Evolutionary conservation across 2,113 vertebrate species (phyloP), one percentile per base, ranked within the genome.

Genomic region (Cyanoderma ruficeps): DNA sequence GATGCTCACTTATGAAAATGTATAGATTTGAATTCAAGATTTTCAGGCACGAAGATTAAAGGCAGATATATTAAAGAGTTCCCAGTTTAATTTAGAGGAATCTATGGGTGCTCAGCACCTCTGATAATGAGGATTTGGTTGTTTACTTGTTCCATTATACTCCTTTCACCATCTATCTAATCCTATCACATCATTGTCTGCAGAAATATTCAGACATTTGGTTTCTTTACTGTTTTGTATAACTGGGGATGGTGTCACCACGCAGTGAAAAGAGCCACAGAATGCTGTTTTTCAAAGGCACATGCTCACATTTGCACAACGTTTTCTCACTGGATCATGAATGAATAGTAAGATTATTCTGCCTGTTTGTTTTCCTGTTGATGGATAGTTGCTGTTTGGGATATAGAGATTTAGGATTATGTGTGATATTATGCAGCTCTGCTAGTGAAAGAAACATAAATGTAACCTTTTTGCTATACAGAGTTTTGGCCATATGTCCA

Each of bases 341-440:
- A 94, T 87, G 76, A 96, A 96, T 81, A 92, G 79, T 71, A 81
- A 93, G 79, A 93, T 96, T 95, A 95, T 95, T 94, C 86, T 96
- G 60, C 35, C 60, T 90, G 3, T 76, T 92, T 95, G 65, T 89
- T 93, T 90, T 83, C 64, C 65, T 64, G 0, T 53, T 83, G 72
- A 47, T 39, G 64, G 64, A n/a, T 25, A 60, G 56, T 75, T 92
- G 56, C 63, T 95, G 5, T 64, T 75, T 52, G 76, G 17, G 44
- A 64, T 91, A 31, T 37, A 27, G 24, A 75, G 53, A 70, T 74
- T 77, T 78, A 71, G 74, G 68, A 95, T 74, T 80, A 39, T 50
- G 39, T 70, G 52, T 22, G 64, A 75, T 78, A 52, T 17, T 90
- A 30, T 27, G 17, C 64, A 82, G 19, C 13, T 49, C 2, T 72